Conservation (phyloP, 1,140 invertebrate species). For the Aleiodes sp. region DNA sequence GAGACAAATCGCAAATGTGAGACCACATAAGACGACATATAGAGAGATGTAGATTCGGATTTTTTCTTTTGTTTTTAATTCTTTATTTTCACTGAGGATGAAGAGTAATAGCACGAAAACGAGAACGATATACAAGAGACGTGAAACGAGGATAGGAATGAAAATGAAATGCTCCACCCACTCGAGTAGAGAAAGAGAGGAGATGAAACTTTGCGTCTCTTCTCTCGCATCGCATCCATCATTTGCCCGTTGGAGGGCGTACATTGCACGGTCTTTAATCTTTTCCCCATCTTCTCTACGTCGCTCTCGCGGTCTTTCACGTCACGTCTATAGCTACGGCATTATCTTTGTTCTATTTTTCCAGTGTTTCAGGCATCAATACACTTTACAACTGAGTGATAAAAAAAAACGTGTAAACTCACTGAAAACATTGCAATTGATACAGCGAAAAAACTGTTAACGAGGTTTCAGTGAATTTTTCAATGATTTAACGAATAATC, state of each 20-base stretch:
- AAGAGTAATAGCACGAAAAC: slow-evolving; percentile 29
- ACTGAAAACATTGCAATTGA: not conserved
- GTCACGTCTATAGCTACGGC: slow-evolving; percentile 18
- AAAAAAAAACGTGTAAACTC: not conserved
- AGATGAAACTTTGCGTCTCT: slow-evolving; percentile 34
- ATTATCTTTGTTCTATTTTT: slow-evolving; percentile 20
- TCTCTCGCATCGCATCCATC: slow-evolving; percentile 64
- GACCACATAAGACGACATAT: not conserved
- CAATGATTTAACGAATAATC: not conserved
- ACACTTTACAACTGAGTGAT: not conserved
- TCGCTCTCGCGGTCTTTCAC: slow-evolving; percentile 45
- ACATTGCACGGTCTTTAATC: slow-evolving; percentile 63
- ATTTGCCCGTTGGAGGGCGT: slow-evolving; percentile 61
- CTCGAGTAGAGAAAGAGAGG: slow-evolving; percentile 36
- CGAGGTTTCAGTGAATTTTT: not conserved
- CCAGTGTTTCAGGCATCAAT: not conserved
- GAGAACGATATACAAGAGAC: slow-evolving; percentile 25
- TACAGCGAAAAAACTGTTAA: not conserved
- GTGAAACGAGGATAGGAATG: slow-evolving; percentile 35
- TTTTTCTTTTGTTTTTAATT: not conserved
- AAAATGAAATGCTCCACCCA: slow-evolving; percentile 62
- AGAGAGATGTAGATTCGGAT: not conserved
- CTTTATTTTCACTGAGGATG: not conserved
- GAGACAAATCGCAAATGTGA: slow-evolving; percentile 17
- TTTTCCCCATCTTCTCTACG: slow-evolving; percentile 45